Evolutionary conservation across 1,140 invertebrate genomes (phyloP), one percentile per base, ranked within the genome.

Genomic region (Rhopalosiphum padi): DNA sequence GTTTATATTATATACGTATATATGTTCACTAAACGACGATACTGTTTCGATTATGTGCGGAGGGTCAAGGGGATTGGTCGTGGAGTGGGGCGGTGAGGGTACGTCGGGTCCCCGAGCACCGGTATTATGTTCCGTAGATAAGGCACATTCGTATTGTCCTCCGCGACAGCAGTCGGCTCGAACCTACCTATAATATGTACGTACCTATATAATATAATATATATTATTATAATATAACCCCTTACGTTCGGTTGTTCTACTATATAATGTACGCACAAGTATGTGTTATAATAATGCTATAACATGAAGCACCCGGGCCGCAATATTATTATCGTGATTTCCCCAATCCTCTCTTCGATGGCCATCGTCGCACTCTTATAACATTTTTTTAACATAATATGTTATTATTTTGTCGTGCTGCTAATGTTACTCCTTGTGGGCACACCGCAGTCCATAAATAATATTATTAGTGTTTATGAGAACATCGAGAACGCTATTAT

Each of bases 71-170:
- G 46, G 91, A 83, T 35, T 83, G 43, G n/a, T 91, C 9, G 3
- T 30, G 85, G 0, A 35, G 35, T 1, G 41, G 86, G 3, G 23
- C 1, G 25, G 2, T 4, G 55, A 68, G 90, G 15, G 25, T 43
- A 91, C 22, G 46, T 68, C 21, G 90, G 41, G 55, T 91, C 41
- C 55, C 90, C 37, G 25, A 91, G 55, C 55, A 60, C 90, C 46
- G 43, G 91, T 92, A 85, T 92, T 92, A 92, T 82, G 91, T 92
- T 92, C 77, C 46, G 91, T 77, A 92, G 91, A 92, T 92, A 92
- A 92, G 91, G 91, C 91, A 83, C 91, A 83, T 91, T 91, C 90
- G 23, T 91, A 92, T 92, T 92, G 91, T 92, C 91, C 91, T 92
- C 43, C 46, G 23, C 91, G 46, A 82, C 68, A 37, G 25, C n/a